Evolutionary conservation across 2,797 vertebrate species (phyloP).

Genomic region (Lacerta bilineata): DNA sequence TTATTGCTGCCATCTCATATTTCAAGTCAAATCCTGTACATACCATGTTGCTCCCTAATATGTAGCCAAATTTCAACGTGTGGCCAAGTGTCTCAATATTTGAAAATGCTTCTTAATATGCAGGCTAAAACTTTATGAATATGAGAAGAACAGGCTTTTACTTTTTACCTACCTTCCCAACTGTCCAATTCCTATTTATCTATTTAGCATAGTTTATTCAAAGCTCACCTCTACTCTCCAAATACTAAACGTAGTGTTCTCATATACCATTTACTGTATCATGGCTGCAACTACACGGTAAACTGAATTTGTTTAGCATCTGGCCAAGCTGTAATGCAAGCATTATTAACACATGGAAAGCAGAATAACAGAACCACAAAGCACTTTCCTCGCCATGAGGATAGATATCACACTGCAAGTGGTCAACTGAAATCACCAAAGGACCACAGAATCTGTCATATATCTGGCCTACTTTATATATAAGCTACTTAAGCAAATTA

Average conservation of each 20-base stretch:
- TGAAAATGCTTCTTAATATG: not conserved
- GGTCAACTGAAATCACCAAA: not conserved
- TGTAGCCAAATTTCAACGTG: no score
- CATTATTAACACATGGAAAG: not conserved
- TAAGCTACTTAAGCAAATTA: not conserved
- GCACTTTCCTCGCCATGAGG: no score
- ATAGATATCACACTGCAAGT: no score
- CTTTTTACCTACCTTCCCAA: not conserved
- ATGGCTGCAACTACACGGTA: not conserved
- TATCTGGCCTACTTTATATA: not conserved
- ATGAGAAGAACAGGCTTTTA: not conserved
- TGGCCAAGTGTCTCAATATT: no score
- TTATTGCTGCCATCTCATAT: no score
- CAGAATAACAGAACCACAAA: not conserved
- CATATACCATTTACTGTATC: not conserved
- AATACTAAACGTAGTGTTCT: not conserved
- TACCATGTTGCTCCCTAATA: no score
- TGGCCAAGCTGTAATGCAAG: not conserved
- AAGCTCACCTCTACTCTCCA: not conserved
- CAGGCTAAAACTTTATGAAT: not conserved
- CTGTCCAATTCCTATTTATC: no score
- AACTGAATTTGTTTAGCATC: not conserved
- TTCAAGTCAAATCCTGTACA: no score
- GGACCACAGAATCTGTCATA: not conserved
- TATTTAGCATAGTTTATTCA: no score